Conservation (phyloP, 2,888 invertebrate genomes). For the Stenolophus ochropezus region DNA sequence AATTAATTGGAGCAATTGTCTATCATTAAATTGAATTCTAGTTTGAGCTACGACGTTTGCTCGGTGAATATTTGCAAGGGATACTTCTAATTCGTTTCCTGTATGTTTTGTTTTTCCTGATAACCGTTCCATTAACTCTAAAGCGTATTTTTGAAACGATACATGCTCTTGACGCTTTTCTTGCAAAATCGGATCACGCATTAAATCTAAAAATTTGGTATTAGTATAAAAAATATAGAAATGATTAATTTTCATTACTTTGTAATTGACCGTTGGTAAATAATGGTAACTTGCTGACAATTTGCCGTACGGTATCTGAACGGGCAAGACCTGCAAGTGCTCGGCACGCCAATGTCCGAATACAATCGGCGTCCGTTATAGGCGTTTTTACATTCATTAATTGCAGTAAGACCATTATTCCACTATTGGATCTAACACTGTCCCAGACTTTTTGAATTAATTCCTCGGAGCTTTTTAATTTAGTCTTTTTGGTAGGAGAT, state of each 20-base stretch:
- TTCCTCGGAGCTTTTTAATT: slow-evolving; percentile 84
- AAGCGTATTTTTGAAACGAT: slow-evolving; percentile 94
- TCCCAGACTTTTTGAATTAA: slow-evolving; percentile 96
- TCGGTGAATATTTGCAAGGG: slow-evolving; percentile 91
- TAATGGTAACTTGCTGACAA: slow-evolving; percentile 94
- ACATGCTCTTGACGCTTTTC: slow-evolving; percentile 97
- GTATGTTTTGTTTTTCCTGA: slow-evolving; percentile 92
- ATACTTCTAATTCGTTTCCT: slow-evolving; percentile 87
- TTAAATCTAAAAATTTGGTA: slow-evolving; percentile 79
- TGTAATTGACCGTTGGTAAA: slow-evolving; percentile 96
- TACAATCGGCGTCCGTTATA: slow-evolving; percentile 96
- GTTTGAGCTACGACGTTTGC: slow-evolving; percentile 98
- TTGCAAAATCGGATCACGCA: slow-evolving; percentile 97
- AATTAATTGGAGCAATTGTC: slow-evolving; percentile 93
- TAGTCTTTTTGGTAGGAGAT: slow-evolving; percentile 80
- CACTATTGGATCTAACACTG: slow-evolving; percentile 93
- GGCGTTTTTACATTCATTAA: slow-evolving; percentile 94
- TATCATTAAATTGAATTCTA: slow-evolving; percentile 94
- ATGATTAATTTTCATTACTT: slow-evolving; percentile 76
- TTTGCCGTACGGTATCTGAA: slow-evolving; percentile 95
- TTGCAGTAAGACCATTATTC: slow-evolving; percentile 94
- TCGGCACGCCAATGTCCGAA: slow-evolving; percentile 94
- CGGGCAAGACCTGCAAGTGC: slow-evolving; percentile 94
- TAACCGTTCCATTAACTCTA: slow-evolving; percentile 91
- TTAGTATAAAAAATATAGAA: too few relatives aligned